Evolutionary conservation across 2,888 invertebrate genomes (phyloP).

Genomic region (Xanthostigma xanthostigma): DNA sequence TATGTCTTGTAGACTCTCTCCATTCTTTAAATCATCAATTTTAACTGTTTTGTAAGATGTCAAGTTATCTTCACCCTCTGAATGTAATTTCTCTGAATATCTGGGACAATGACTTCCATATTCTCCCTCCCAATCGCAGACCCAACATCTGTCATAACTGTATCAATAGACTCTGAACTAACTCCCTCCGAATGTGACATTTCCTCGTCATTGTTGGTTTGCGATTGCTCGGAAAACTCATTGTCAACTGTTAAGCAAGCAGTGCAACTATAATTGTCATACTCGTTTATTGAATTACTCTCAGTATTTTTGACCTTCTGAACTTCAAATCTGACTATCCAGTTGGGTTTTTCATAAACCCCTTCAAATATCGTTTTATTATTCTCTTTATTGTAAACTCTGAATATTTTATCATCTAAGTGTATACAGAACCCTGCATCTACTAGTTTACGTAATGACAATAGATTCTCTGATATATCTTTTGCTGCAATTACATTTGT

Average conservation of each 20-base stretch:
- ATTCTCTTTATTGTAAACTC: slow-evolving; percentile 9
- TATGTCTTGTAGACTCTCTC: no score
- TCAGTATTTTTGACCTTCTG: slow-evolving; percentile 1
- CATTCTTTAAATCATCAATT: no score
- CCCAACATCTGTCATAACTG: no score
- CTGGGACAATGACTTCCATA: neutral
- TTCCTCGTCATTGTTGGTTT: neutral
- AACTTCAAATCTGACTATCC: slow-evolving; percentile 11
- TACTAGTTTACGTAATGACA: slow-evolving; percentile 13
- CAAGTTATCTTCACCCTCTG: no score
- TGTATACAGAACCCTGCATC: slow-evolving; percentile 11
- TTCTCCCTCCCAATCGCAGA: slow-evolving; percentile 7
- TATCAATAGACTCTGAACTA: neutral
- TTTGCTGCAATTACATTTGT: slow-evolving; percentile 12
- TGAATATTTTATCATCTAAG: slow-evolving; percentile 10
- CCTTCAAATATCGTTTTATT: slow-evolving; percentile 10
- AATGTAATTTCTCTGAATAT: neutral
- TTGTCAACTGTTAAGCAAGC: slow-evolving; percentile 6
- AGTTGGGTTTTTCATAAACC: slow-evolving; percentile 12
- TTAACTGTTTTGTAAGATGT: no score
- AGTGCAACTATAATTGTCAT: slow-evolving; percentile 7
- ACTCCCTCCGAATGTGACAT: neutral
- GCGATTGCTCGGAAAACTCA: slow-evolving; percentile 3
- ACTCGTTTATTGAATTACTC: no score
- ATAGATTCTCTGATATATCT: slow-evolving; percentile 14